These are phyloP conservation scores for Hedychridium roseum DNA, from an alignment of 2,888 invertebrate species.

Conservation along the genomic window DNA sequence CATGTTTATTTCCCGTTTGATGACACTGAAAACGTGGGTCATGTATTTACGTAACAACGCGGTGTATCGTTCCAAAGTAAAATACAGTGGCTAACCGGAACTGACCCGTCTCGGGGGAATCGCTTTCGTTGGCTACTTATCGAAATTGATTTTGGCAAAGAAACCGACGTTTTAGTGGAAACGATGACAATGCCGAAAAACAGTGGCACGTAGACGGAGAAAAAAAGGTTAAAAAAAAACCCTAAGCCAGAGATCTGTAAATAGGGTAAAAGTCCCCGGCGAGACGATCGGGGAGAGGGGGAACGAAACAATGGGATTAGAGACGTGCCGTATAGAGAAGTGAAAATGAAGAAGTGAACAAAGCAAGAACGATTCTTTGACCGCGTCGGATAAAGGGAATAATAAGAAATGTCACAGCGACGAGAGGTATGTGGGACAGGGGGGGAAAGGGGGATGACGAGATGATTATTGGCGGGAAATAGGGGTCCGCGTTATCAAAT, in stretches of 20 bases:
- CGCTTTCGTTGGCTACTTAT: slow-evolving; percentile 22
- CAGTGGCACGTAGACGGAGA: too few relatives aligned
- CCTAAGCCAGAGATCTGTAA: too few relatives aligned
- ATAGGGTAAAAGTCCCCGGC: not conserved
- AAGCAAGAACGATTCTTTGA: slow-evolving; percentile 1
- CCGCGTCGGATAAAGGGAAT: not conserved
- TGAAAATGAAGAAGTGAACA: not conserved
- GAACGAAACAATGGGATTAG: not conserved
- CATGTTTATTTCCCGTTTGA: too few relatives aligned
- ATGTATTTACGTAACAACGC: too few relatives aligned
- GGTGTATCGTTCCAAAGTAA: too few relatives aligned
- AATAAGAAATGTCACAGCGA: slow-evolving; percentile 2
- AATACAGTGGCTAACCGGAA: too few relatives aligned
- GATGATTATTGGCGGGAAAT: not conserved
- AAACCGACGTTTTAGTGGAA: slow-evolving; percentile 1
- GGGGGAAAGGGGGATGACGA: not conserved
- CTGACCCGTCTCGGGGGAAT: slow-evolving; percentile 23
- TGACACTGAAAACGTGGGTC: too few relatives aligned
- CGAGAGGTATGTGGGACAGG: not conserved
- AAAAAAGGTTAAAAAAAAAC: too few relatives aligned
- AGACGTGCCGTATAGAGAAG: not conserved
- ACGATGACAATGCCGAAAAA: not conserved
- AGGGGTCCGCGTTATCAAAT: slow-evolving; percentile 42
- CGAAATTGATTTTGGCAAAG: slow-evolving; percentile 31
- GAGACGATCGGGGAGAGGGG: not conserved